Percentiles rank a stretch among this genome's conserved stretches.
Conservation (phyloP, 2,113 vertebrate species). For the Sinocyclocheilus grahami region DNA sequence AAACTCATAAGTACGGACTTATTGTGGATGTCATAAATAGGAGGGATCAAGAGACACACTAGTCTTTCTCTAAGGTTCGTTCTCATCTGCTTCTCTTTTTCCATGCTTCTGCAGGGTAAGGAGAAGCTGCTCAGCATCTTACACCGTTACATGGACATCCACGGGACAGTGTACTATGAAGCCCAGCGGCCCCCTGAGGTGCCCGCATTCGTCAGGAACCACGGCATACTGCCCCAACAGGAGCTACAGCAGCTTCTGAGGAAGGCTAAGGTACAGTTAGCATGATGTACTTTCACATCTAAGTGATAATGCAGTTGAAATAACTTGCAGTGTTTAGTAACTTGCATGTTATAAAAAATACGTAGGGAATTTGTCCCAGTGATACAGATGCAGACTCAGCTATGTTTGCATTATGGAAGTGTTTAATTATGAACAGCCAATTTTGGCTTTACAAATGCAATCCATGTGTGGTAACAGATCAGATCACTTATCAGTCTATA, state of each 20-base stretch:
- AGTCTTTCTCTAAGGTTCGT: background rate
- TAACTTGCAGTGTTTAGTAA: too few species aligned
- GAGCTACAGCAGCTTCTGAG: slow-evolving; percentile 94
- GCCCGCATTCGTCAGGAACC: slow-evolving; percentile 93
- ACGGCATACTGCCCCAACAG: slow-evolving; percentile 91
- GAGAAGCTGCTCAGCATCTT: slow-evolving; percentile 89
- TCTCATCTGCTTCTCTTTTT: background rate
- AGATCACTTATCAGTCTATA: too few species aligned
- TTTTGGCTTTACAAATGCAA: too few species aligned
- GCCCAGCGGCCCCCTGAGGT: slow-evolving; percentile 92
- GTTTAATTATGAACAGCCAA: too few species aligned
- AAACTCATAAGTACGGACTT: background rate
- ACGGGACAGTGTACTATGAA: slow-evolving; percentile 94
- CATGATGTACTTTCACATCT: background rate
- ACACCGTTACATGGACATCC: slow-evolving; percentile 95
- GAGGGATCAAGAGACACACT: background rate
- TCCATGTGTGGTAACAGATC: too few species aligned
- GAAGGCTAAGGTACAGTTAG: slow-evolving; percentile 83
- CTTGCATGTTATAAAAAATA: too few species aligned
- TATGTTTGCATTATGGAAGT: too few species aligned
- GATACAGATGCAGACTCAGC: too few species aligned
- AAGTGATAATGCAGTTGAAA: too few species aligned
- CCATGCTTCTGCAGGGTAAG: slow-evolving; percentile 80
- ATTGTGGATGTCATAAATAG: background rate
- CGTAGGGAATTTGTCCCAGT: too few species aligned